Conservation (phyloP, 2,888 invertebrate genomes). For the Gnatocerus cornutus region DNA sequence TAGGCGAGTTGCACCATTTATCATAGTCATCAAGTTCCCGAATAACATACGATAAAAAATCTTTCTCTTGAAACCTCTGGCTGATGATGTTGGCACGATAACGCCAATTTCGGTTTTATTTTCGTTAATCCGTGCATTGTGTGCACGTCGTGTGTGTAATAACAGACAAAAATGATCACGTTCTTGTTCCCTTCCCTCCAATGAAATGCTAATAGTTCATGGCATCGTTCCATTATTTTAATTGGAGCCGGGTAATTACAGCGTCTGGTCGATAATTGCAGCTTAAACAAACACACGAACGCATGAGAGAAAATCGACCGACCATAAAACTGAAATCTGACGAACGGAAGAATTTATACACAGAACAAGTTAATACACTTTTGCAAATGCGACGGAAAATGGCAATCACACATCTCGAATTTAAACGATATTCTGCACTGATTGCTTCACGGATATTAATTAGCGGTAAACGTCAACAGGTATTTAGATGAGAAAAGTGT, state of each 20-base stretch:
- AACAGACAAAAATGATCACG: constrained; percentile 49
- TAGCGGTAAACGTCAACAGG: neutral
- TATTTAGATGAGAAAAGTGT: neutral
- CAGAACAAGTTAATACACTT: neutral
- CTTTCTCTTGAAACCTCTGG: constrained; percentile 24
- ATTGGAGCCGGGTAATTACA: constrained; percentile 71
- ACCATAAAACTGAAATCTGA: constrained; percentile 56
- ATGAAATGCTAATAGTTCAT: constrained; percentile 72
- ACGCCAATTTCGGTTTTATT: constrained; percentile 43
- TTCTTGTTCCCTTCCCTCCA: constrained; percentile 51
- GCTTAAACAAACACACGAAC: constrained; percentile 70
- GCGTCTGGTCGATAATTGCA: constrained; percentile 69
- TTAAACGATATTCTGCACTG: neutral
- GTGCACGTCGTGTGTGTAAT: constrained; percentile 46
- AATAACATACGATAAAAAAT: constrained; percentile 40
- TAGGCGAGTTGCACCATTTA: constrained; percentile 41
- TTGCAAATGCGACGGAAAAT: constrained; percentile 13
- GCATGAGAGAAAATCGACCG: constrained; percentile 64
- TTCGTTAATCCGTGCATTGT: constrained; percentile 40
- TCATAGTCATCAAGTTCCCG: constrained; percentile 42
- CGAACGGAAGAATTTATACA: constrained; percentile 37
- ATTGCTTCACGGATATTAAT: neutral
- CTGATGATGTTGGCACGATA: constrained; percentile 36
- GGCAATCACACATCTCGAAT: neutral
- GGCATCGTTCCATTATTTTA: constrained; percentile 72